Conservation (phyloP, 1,140 invertebrate genomes). For the Neotoxoptera formosana region DNA sequence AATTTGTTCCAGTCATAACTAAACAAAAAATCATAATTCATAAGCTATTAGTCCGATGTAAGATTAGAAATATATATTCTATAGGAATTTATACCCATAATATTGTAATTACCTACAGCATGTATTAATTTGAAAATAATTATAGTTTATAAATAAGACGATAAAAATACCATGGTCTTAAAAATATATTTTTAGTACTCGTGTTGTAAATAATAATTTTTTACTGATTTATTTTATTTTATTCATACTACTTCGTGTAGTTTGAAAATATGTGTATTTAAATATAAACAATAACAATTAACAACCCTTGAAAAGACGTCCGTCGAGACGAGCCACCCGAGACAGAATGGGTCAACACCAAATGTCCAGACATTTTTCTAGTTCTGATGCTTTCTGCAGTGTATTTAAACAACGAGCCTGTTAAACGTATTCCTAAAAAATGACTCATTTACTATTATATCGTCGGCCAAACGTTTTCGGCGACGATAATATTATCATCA, state of each 20-base stretch:
- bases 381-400: too few species aligned
- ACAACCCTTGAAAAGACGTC: too few species aligned
- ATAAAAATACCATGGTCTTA: too few species aligned
- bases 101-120: too few species aligned
- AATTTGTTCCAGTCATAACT: background rate
- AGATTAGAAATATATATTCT: background rate
- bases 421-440: too few species aligned
- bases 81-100: background rate
- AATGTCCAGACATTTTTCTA: too few species aligned
- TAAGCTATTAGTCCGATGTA: background rate
- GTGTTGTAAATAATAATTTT: background rate
- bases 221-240: background rate
- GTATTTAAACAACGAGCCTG: too few species aligned
- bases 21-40: background rate
- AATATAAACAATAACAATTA: background rate
- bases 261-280: background rate
- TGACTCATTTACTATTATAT: background rate
- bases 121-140: background rate
- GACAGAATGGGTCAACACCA: too few species aligned
- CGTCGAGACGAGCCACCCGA: too few species aligned
- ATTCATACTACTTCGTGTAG: background rate
- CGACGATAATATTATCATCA: background rate
- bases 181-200: background rate
- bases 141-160: too few species aligned
- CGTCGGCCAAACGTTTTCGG: background rate